Evolutionary conservation across 2,888 invertebrate genomes (phyloP), one percentile per base, ranked within the genome.

Genomic region (Prosapia bicincta): DNA sequence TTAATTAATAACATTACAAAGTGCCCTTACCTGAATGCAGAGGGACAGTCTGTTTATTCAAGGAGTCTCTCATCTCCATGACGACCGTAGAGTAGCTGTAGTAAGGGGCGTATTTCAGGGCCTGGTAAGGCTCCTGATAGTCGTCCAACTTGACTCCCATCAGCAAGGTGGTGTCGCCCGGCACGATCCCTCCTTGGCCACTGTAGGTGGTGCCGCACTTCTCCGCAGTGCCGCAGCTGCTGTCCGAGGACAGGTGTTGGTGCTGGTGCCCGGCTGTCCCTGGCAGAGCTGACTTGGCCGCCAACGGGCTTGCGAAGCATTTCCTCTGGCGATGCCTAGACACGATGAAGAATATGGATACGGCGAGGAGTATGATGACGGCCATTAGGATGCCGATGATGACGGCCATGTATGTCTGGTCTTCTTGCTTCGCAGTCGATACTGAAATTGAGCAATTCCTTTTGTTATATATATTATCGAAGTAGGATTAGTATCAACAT

Each of bases 121-220:
- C 91, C 85, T 93, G 92, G 84, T 92, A 93, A 65, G 93, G 93
- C 85, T 93, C 93, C 83, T 93, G 93, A 85, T 93, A 93, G 24
- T 79, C 80, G 70, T 80, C 80, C 0, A 75, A 69, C 75, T 79
- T 79, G 43, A 78, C 68, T 66, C 91, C 91, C 26, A 89, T 85
- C 32, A 80, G 73, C n/a, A 80, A 71, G 24, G 79, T 78, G 1
- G 80, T 78, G 71, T 79, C 80, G 1, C 88, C 86, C 81, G 78
- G 90, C 81, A 88, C 88, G 75, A 88, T 87, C 26, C 86, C 85
- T 30, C 85, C 87, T 10, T 87, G 84, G 78, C 85, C 86, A 85
- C 77, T 87, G 86, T 79, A 88, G 83, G 80, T 77, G 15, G 79
- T 81, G 13, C 79, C 85, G 25, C 85, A 85, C 77, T 86, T 86